Base-by-base conservation (phyloP, 2,113 vertebrate genomes). In the Saiga tatarica region DNA sequence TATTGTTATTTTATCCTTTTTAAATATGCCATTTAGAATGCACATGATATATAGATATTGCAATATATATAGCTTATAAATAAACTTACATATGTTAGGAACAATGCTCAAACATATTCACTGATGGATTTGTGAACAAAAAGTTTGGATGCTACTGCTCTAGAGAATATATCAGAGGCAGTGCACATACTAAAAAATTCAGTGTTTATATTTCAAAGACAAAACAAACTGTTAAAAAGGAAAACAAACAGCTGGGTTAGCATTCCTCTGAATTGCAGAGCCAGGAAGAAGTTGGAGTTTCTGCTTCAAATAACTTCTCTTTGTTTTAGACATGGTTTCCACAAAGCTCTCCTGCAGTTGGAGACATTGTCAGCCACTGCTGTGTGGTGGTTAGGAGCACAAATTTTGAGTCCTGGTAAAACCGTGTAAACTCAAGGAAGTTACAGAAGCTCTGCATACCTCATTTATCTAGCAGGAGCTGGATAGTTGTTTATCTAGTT, bases 141-240 rank as follows among this genome's bases (percentile, higher is more conserved):
- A 89, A 50, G 36, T 79, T 74, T 16, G 15, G 57, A n/a, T 83
- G 6, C 53, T 78, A 11, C 19, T 64, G 89, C 45, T 71, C 60
- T 91, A 86, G 67, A n/a, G 26, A 57, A 67, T 76, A 13, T 60
- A 86, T 39, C 50, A 91, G 60, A 91, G 42, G 13, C 23, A 62
- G 53, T 50, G 12, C 25, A 28, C 85, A 85, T 33, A 89, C 67
- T 81, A 4, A 84, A 87, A 71, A 71, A 30, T 30, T 45, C 53
- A 81, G 4, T 81, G 74, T 95, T 96, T 96, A 57, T 94, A 89
- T 96, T 95, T 97, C 59, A 96, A 95, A 82, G 78, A 91, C 57
- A 91, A 96, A 94, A 95, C 30, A 92, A 95, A 84, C 45, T 52
- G 74, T 71, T 79, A 55, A 83, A 90, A 91, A 88, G 60, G 16